Percentiles rank a stretch among this genome's conserved stretches.
Evolutionary conservation across 2,113 vertebrate genomes (phyloP).

Genomic region (Romanogobio albipinnatus): DNA sequence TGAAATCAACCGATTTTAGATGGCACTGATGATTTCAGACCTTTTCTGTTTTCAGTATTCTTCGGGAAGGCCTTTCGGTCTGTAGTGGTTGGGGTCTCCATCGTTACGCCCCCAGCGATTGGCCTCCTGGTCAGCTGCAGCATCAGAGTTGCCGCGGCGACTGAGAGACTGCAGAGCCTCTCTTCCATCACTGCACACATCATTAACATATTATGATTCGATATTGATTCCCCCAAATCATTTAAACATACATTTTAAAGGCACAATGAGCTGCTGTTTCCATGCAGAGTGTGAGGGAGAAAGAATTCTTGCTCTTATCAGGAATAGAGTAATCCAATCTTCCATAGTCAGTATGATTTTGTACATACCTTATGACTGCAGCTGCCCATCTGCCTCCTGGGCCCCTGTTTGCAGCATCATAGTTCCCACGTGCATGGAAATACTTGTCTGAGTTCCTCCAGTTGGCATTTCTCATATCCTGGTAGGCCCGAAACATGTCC

Average conservation of each 20-base stretch:
- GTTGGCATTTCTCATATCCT: slow-evolving; percentile 49
- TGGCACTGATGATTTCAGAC: background rate
- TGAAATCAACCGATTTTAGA: background rate
- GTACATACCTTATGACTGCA: slow-evolving; percentile 61
- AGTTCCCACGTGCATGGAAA: slow-evolving; percentile 68
- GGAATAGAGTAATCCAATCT: background rate
- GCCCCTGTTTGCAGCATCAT: slow-evolving; percentile 62
- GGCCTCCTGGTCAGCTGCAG: slow-evolving; percentile 47
- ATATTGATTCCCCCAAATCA: background rate
- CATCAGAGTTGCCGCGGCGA: slow-evolving; percentile 25
- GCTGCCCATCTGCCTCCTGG: slow-evolving; percentile 61
- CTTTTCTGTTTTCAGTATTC: slow-evolving; percentile 44
- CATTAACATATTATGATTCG: too few relatives aligned
- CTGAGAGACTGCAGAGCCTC: slow-evolving; percentile 7
- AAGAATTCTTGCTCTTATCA: background rate
- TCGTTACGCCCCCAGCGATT: slow-evolving; percentile 52
- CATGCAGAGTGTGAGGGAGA: background rate
- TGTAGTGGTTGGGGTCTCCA: slow-evolving; percentile 57
- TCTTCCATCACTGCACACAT: slow-evolving; percentile 45
- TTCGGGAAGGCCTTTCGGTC: slow-evolving; percentile 26
- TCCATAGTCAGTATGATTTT: background rate
- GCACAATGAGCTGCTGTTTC: background rate
- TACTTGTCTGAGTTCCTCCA: slow-evolving; percentile 62
- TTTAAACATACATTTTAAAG: background rate
- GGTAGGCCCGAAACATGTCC: slow-evolving; percentile 59